Evolutionary conservation across 2,888 invertebrate species (phyloP).

Genomic region (Arge pagana): DNA sequence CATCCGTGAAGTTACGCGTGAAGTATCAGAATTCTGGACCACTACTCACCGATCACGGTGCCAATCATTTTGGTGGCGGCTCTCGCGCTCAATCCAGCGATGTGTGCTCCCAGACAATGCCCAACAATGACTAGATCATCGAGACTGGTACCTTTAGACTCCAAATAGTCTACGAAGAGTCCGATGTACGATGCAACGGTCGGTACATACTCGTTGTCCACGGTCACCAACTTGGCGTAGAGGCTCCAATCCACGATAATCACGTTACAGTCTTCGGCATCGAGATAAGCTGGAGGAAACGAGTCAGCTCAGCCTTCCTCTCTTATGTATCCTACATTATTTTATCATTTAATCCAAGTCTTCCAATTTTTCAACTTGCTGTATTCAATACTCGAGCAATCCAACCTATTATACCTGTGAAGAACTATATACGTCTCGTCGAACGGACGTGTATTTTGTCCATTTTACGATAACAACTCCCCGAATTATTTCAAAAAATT

Average conservation of each 20-base stretch:
- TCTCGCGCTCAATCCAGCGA: constrained; percentile 22
- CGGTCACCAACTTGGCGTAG: background rate
- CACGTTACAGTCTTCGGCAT: constrained; percentile 29
- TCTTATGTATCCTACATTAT: too few species aligned
- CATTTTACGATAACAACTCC: too few species aligned
- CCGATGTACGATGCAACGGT: background rate
- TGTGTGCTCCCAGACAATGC: constrained; percentile 38
- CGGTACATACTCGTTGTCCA: background rate
- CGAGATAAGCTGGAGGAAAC: constrained; percentile 22
- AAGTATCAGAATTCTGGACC: too few species aligned
- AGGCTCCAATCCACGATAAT: constrained; percentile 36
- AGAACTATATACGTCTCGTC: too few species aligned
- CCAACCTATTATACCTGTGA: too few species aligned
- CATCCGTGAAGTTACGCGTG: too few species aligned
- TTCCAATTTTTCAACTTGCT: too few species aligned
- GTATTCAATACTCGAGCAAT: too few species aligned
- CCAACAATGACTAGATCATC: constrained; percentile 31
- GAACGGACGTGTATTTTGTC: too few species aligned
- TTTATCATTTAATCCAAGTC: too few species aligned
- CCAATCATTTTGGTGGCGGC: background rate
- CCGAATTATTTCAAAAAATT: too few species aligned
- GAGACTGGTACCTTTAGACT: constrained; percentile 11
- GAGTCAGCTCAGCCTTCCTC: too few species aligned
- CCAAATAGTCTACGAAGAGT: background rate
- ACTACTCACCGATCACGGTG: constrained; percentile 5